Conservation (phyloP, 2,797 vertebrate genomes). For the Ctenopoma kingsleyae region DNA sequence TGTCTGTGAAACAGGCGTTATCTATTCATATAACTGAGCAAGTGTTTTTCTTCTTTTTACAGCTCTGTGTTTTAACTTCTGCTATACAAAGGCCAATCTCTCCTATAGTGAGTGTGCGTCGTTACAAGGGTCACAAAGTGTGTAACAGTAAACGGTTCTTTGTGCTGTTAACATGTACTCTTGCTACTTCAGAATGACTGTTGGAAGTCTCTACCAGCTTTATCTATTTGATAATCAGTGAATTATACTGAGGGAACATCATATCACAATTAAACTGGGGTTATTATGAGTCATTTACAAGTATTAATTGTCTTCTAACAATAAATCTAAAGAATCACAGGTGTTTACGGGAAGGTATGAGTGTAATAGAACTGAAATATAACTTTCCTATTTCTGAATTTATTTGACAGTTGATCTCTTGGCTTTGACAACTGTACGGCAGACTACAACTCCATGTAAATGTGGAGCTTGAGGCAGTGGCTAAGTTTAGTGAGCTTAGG, state of each 20-base stretch:
- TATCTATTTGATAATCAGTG: conserved; percentile 76
- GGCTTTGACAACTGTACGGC: conserved; percentile 44
- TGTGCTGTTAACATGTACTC: conserved; percentile 54
- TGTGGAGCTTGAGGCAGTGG: conserved; percentile 74
- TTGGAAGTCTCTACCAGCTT: conserved; percentile 45
- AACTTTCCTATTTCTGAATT: conserved; percentile 42
- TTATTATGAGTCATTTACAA: conserved; percentile 61
- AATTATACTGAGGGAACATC: conserved; percentile 64
- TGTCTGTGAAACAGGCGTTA: conserved; percentile 69
- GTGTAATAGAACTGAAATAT: conserved; percentile 13
- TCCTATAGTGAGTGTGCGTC: conserved; percentile 32
- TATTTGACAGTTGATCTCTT: conserved; percentile 56
- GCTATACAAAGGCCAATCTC: conserved; percentile 57
- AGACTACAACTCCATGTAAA: conserved; percentile 58
- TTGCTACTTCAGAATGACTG: conserved; percentile 55
- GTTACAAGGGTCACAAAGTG: conserved; percentile 77
- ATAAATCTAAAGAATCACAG: conserved; percentile 14
- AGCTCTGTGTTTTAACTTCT: conserved; percentile 68
- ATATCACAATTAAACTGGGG: conserved; percentile 54
- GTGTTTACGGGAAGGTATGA: conserved; percentile 28
- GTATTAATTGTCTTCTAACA: conserved; percentile 24
- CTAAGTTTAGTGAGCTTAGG: conserved; percentile 84
- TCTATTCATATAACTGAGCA: conserved; percentile 70
- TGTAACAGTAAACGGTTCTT: conserved; percentile 60
- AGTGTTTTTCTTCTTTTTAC: conserved; percentile 58